Conservation (phyloP, 2,888 invertebrate genomes). For the Hipparchia semele region DNA sequence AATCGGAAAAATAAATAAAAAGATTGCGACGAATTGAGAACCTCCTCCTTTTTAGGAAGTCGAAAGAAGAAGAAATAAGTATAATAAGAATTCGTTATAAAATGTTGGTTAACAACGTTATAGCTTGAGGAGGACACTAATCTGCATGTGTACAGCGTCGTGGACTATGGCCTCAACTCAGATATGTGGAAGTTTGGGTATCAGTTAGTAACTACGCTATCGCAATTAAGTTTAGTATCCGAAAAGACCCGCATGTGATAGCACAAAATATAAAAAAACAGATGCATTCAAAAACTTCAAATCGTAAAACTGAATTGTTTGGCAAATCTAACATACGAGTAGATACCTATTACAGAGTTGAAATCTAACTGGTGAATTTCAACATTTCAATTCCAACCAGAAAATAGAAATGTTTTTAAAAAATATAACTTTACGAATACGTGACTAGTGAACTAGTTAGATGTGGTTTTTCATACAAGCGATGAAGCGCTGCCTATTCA, state of each 20-base stretch:
- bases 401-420: slow-evolving; percentile 6
- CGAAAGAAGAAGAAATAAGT: no score
- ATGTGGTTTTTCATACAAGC: background rate
- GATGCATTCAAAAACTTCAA: slow-evolving; percentile 2
- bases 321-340: slow-evolving; percentile 15
- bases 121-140: no score
- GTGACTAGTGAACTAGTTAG: background rate
- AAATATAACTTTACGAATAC: background rate
- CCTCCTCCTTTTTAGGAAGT: no score
- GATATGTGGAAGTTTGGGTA: no score
- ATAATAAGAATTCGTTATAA: no score
- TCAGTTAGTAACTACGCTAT: background rate
- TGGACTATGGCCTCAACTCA: no score
- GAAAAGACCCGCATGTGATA: background rate
- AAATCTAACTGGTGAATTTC: slow-evolving; percentile 17
- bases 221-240: background rate
- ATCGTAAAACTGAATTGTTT: slow-evolving; percentile 16
- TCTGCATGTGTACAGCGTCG: no score
- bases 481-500: background rate
- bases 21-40: no score
- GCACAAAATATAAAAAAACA: background rate
- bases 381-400: slow-evolving; percentile 2
- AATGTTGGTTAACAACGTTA: no score
- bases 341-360: slow-evolving; percentile 12
- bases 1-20: no score